Conservation (phyloP, 2,797 vertebrate species). For the Chelmon rostratus region DNA sequence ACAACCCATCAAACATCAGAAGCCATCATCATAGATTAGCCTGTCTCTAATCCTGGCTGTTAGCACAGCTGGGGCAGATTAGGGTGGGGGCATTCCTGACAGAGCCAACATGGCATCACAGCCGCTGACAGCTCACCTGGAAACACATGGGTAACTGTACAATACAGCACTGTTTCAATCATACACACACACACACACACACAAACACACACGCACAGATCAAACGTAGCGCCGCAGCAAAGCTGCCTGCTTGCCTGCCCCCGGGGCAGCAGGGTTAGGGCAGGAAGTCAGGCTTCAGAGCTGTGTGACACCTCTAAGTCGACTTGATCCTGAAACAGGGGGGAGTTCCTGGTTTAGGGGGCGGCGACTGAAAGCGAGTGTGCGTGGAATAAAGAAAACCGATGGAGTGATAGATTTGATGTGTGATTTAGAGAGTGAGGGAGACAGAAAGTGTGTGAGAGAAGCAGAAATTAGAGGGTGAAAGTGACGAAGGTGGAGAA, state of each 20-base stretch:
- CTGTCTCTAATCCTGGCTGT: slow-evolving; percentile 83
- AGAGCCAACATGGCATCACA: slow-evolving; percentile 81
- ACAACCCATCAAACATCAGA: slow-evolving; percentile 81
- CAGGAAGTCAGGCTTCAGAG: slow-evolving; percentile 79
- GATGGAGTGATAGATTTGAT: slow-evolving; percentile 64
- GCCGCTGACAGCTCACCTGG: slow-evolving; percentile 83
- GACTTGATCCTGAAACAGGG: slow-evolving; percentile 72
- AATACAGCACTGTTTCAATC: slow-evolving; percentile 77
- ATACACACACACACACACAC: slow-evolving; percentile 41
- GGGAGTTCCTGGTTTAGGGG: slow-evolving; percentile 58
- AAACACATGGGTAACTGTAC: slow-evolving; percentile 83
- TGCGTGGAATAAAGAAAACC: slow-evolving; percentile 53
- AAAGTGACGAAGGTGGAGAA: slow-evolving; percentile 63
- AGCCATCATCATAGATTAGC: slow-evolving; percentile 81
- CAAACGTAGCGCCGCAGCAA: slow-evolving; percentile 71
- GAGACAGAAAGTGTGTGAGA: slow-evolving; percentile 53
- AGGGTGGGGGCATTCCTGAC: slow-evolving; percentile 75
- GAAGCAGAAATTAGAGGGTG: slow-evolving; percentile 54
- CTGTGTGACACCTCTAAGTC: slow-evolving; percentile 79
- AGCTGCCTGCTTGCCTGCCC: slow-evolving; percentile 69
- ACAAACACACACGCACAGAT: slow-evolving; percentile 62
- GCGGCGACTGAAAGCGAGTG: slow-evolving; percentile 30
- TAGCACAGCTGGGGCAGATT: slow-evolving; percentile 85
- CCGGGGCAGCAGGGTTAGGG: slow-evolving; percentile 71
- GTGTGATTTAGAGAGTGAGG: slow-evolving; percentile 63